Conservation (phyloP, 2,888 invertebrate species). For the Lithophane socia region DNA sequence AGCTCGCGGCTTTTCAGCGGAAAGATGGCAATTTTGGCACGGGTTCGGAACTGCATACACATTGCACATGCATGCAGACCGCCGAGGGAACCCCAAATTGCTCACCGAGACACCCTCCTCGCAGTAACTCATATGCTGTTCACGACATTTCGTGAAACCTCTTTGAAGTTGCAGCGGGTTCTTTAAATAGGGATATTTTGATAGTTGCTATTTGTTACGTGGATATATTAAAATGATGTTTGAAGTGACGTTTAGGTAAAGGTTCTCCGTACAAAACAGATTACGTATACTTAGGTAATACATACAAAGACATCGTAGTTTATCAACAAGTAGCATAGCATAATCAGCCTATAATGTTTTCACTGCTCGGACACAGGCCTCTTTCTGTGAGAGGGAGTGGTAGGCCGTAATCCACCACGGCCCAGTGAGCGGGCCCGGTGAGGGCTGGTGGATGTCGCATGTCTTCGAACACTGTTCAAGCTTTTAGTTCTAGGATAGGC, state of each 20-base stretch:
- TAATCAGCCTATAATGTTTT: too few species aligned
- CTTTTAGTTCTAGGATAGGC: too few species aligned
- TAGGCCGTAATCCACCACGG: too few species aligned
- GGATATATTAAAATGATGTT: neutral
- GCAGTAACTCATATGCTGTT: constrained; percentile 84
- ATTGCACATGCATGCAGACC: constrained; percentile 73
- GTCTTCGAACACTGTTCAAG: too few species aligned
- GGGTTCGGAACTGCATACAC: constrained; percentile 75
- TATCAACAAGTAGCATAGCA: too few species aligned
- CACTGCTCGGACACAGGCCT: too few species aligned
- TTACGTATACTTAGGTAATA: too few species aligned
- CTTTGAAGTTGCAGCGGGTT: constrained; percentile 70
- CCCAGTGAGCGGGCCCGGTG: too few species aligned
- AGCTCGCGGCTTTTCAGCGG: constrained; percentile 70
- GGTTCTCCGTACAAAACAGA: too few species aligned
- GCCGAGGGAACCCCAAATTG: constrained; percentile 86
- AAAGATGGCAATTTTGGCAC: constrained; percentile 88
- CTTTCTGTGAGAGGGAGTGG: too few species aligned
- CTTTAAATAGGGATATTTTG: constrained; percentile 35
- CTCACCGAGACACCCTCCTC: constrained; percentile 81
- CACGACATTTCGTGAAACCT: constrained; percentile 76
- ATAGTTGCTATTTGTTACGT: constrained; percentile 1
- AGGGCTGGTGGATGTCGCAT: too few species aligned
- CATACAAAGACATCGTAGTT: too few species aligned
- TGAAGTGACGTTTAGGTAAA: neutral